Evolutionary conservation across 2,113 vertebrate species (phyloP), one percentile per base, ranked within the genome.

Genomic region (Plotosus lineatus): DNA sequence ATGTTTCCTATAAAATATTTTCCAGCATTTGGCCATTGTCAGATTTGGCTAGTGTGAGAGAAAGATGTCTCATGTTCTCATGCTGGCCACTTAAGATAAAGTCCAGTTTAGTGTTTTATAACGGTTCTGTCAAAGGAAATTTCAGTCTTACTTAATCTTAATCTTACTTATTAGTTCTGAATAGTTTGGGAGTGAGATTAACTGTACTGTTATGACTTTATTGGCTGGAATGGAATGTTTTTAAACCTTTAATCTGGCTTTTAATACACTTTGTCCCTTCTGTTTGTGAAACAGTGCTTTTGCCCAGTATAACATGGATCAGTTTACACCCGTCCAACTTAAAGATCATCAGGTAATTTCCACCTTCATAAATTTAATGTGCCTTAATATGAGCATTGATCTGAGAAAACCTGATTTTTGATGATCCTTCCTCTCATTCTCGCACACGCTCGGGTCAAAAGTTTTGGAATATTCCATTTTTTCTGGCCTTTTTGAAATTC

Each of bases 251-350:
- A 33, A 51, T 61, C 23, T 40, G 51, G 0, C 7, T 26, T 78
- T 66, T 33, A 73, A 38, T 28, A 40, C 17, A 40, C 36, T 46
- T 80, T 69, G 51, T 33, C 36, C 36, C 33, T 81, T 86, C 15
- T 48, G 74, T 81, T 79, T 80, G 84, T 83, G 50, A 77, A 63
- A 82, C 87, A 99, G 97, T 91, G 97, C 96, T 9, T 98, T 99
- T 94, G 96, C 96, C 85, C 97, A 97, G 87, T 99, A 98, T 87
- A 98, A 99, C 90, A 98, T 98, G 96, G 97, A 98, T 89, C 96
- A 99, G 91, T 98, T 99, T 91, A 96, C 94, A 4, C 93, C 94
- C 0, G 95, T 94, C 89, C 98, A 96, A 91, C 92, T 97, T 88
- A 95, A 97, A 79, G 96, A 98, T 50, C 96, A 98, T 81, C 84